phyloP scores from a whole-genome alignment of 1,140 invertebrate genomes.

The Bombus waltoni region DNA sequence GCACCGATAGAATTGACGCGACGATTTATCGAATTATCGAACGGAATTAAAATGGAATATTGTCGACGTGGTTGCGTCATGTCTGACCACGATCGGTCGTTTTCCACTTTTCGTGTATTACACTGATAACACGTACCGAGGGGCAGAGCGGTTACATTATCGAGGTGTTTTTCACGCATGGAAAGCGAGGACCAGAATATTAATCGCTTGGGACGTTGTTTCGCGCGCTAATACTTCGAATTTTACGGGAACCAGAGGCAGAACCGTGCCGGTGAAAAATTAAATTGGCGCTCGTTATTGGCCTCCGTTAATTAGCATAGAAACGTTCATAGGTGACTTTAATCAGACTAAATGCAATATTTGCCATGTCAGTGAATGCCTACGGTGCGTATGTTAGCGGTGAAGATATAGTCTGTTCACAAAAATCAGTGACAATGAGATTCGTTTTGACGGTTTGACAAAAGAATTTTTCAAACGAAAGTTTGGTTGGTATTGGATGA shows the following conservation, averaged over 20 bases:
- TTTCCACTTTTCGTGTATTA: background rate
- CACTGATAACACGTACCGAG: too few species aligned
- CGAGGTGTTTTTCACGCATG: background rate
- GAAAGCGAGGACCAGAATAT: background rate
- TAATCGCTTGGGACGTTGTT: constrained; percentile 2
- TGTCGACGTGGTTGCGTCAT: background rate
- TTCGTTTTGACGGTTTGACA: background rate
- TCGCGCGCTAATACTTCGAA: background rate
- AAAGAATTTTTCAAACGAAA: background rate
- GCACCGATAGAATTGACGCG: background rate
- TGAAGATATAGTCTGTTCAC: background rate
- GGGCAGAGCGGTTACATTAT: background rate
- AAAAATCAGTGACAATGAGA: background rate
- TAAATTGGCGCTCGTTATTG: constrained; percentile 13
- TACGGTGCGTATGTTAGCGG: background rate
- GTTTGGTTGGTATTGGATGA: too few species aligned
- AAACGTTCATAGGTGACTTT: constrained; percentile 35
- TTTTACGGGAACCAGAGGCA: background rate
- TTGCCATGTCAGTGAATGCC: constrained; percentile 19
- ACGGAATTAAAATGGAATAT: constrained; percentile 4
- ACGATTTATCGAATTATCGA: background rate
- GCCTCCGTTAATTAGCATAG: constrained; percentile 40
- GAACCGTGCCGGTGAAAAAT: constrained; percentile 26
- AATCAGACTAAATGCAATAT: constrained; percentile 45
- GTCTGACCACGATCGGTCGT: background rate